Evolutionary conservation across 1,140 invertebrate species (phyloP).

Genomic region (Bombus haemorrhoidalis): DNA sequence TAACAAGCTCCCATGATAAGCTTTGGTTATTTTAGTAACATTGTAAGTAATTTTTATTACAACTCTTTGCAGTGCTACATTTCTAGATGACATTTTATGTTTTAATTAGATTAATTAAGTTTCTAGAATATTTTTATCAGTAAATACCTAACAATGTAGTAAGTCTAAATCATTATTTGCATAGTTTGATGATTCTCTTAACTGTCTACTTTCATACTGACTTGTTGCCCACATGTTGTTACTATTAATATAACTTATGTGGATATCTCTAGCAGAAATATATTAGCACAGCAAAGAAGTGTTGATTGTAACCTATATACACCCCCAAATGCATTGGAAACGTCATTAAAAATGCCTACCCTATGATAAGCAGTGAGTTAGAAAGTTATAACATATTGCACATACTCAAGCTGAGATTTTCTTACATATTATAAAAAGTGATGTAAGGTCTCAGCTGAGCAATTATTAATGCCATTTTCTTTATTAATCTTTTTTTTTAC

Average conservation of each 20-base stretch:
- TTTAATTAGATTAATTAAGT: constrained; percentile 24
- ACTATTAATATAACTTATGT: constrained; percentile 48
- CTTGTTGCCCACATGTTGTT: constrained; percentile 13
- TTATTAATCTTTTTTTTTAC: constrained; percentile 61
- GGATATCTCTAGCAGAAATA: constrained; percentile 59
- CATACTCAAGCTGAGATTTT: constrained; percentile 68
- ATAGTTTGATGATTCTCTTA: constrained; percentile 30
- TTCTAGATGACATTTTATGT: constrained; percentile 47
- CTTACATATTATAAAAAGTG: constrained; percentile 77
- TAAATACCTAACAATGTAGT: constrained; percentile 20
- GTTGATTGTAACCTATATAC: constrained; percentile 72
- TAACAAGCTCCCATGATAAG: constrained; percentile 68
- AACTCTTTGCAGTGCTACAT: constrained; percentile 61
- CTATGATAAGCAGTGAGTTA: constrained; percentile 77
- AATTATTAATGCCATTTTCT: constrained; percentile 47
- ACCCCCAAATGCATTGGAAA: constrained; percentile 77
- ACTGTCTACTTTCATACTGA: constrained; percentile 44
- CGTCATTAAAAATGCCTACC: constrained; percentile 75
- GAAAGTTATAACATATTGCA: constrained; percentile 73
- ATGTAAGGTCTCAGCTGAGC: constrained; percentile 67
- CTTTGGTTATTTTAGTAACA: constrained; percentile 69
- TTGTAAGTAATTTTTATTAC: constrained; percentile 60
- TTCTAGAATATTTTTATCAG: constrained; percentile 34
- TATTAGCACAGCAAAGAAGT: constrained; percentile 69
- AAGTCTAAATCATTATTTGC: constrained; percentile 40